Base-by-base conservation (phyloP, 2,797 vertebrate species). In the Sebastes miniatus region DNA sequence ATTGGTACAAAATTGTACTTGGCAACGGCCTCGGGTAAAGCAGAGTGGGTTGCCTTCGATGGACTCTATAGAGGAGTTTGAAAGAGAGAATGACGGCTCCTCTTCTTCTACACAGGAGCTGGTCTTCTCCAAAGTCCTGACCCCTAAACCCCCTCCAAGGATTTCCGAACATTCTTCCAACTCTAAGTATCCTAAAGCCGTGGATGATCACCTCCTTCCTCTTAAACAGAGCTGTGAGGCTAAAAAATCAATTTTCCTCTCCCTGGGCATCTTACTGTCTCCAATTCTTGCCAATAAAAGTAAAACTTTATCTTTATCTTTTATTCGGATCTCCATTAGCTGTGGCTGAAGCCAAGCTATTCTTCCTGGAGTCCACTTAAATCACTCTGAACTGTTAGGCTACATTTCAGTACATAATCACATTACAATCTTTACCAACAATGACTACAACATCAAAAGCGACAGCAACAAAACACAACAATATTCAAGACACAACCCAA, bases 21-120 rank as follows among this genome's bases (percentile, higher is more conserved):
- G 34, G 43, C 32, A 34, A 34, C 10, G 10, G 32, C 32, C 32
- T 34, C 2, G 32, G 32, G 32, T 34, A 4, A 34, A 34, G 32
- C 32, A 34, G 32, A 34, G 32, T 34, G 3, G 4, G 32, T 34
- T 34, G 32, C 89, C 86, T 2, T 92, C 93, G 2, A 95, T 96
- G 93, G 93, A 91, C 73, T 95, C 94, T 0, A 95, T 94, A 56
- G 94, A 94, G 10, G 95, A 95, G 86, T 84, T 88, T 61, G 90
- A 93, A 4, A 83, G 77, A 52, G 92, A 94, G 73, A 77, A 74
- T 16, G 89, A 89, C 0, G 36, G 62, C 12, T 83, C 57, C 14
- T 77, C 64, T 20, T 36, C 70, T 1, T 69, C 81, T 12, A 63
- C 77, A 12, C 80, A 62, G 0, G 32, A 90, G 3, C n/a, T 69